These are phyloP conservation scores for Antigone vipio DNA, from an alignment of 2,113 vertebrate species.

Conservation along the genomic window DNA sequence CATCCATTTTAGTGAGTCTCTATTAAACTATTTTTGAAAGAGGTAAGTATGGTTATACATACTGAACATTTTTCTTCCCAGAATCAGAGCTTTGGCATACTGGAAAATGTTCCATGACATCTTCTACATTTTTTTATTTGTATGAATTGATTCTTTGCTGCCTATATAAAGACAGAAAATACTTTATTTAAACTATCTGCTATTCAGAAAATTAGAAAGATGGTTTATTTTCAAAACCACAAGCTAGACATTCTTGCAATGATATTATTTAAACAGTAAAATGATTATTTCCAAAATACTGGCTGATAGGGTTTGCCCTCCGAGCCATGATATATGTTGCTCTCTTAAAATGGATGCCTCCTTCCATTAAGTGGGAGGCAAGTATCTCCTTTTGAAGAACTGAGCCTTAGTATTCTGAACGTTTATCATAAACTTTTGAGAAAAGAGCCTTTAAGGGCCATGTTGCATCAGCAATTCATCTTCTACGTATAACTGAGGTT, in stretches of 20 bases:
- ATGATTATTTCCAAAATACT: not conserved
- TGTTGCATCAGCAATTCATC: not conserved
- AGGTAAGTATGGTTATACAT: not conserved
- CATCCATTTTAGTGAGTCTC: not conserved
- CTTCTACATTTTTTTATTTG: not conserved
- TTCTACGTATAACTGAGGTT: not conserved
- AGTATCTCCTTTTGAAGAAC: not conserved
- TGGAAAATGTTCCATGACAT: not conserved
- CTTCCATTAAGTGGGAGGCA: not conserved
- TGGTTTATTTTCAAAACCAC: not conserved
- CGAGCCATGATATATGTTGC: fast-evolving
- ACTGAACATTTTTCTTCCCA: not conserved
- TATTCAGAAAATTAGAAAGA: not conserved
- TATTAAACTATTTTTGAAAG: not conserved
- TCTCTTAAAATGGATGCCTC: not conserved
- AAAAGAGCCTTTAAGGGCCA: not conserved
- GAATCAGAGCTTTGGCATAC: not conserved
- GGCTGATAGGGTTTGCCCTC: not conserved
- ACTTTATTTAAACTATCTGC: not conserved
- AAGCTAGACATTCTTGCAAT: not conserved
- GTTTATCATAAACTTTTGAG: not conserved
- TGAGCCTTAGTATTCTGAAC: not conserved
- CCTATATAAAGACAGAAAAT: not conserved
- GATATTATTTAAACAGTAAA: not conserved
- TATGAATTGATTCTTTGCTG: not conserved